A percentile compares a stretch with the other conserved stretches of the same genome.
phyloP scores from a whole-genome alignment of 2,113 vertebrate species.

The Panthera leo region DNA sequence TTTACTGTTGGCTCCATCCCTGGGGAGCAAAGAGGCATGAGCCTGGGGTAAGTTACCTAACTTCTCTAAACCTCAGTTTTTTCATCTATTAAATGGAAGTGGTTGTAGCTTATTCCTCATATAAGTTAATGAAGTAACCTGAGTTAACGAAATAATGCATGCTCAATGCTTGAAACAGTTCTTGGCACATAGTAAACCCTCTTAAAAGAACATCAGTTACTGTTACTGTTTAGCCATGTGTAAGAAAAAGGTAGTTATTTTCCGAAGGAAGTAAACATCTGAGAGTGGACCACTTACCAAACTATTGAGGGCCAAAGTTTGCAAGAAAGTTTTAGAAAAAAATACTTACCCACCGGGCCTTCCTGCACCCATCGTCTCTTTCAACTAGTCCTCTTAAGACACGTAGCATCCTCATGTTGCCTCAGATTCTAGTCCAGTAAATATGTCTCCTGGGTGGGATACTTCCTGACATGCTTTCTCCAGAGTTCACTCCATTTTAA shows the following conservation, averaged over 20 bases:
- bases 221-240: neutral
- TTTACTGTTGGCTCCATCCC: neutral
- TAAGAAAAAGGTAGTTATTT: neutral
- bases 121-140: neutral
- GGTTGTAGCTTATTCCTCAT: neutral
- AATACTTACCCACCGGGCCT: neutral
- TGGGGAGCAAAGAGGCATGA: neutral
- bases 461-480: neutral
- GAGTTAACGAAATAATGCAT: neutral
- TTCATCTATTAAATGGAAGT: neutral
- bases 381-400: neutral
- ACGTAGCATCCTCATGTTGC: neutral
- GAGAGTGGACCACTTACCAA: neutral
- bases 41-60: neutral
- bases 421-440: neutral
- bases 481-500: neutral
- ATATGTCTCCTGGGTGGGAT: neutral
- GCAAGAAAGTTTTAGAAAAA: conserved; percentile 4
- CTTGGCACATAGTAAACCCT: neutral
- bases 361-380: neutral
- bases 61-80: neutral
- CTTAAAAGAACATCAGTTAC: neutral
- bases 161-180: neutral
- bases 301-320: neutral
- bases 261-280: conserved; percentile 28